These are phyloP conservation scores for Cyrtodaria siliqua DNA, from an alignment of 2,888 invertebrate genomes.

Conservation along the genomic window DNA sequence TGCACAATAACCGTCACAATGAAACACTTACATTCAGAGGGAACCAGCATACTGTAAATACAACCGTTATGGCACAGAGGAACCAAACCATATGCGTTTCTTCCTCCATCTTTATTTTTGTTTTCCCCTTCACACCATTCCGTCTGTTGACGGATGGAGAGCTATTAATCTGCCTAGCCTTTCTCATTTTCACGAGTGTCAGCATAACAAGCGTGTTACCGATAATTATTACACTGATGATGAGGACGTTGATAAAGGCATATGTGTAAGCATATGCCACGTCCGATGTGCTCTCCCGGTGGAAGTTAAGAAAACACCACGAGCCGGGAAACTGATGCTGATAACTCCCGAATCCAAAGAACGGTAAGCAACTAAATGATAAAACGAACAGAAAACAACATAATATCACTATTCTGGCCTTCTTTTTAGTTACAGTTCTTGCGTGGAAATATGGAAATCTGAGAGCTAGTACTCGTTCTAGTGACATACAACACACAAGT, in stretches of 20 bases:
- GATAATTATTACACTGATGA: conserved; percentile 73
- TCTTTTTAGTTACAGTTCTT: conserved; percentile 73
- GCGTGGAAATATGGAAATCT: conserved; percentile 83
- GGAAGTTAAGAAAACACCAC: conserved; percentile 85
- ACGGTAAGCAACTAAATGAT: conserved; percentile 80
- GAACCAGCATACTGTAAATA: conserved; percentile 84
- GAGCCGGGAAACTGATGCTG: conserved; percentile 84
- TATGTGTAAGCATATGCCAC: conserved; percentile 79
- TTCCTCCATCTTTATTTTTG: conserved; percentile 70
- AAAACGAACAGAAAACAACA: conserved; percentile 75
- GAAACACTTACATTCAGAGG: conserved; percentile 83
- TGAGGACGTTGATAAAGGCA: conserved; percentile 77
- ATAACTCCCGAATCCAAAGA: conserved; percentile 83
- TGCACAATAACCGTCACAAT: too few relatives aligned
- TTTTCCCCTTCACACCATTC: conserved; percentile 35
- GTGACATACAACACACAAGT: conserved; percentile 84
- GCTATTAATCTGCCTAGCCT: conserved; percentile 60
- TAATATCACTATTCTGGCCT: conserved; percentile 74
- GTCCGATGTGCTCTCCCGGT: conserved; percentile 72
- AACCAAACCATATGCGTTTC: conserved; percentile 85
- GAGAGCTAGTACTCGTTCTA: conserved; percentile 84
- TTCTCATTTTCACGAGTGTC: conserved; percentile 79
- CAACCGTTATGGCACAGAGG: conserved; percentile 82
- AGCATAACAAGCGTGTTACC: conserved; percentile 74
- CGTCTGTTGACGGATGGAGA: conserved; percentile 70